Conservation (phyloP, 1,140 invertebrate genomes). For the Bombyx mandarina region DNA sequence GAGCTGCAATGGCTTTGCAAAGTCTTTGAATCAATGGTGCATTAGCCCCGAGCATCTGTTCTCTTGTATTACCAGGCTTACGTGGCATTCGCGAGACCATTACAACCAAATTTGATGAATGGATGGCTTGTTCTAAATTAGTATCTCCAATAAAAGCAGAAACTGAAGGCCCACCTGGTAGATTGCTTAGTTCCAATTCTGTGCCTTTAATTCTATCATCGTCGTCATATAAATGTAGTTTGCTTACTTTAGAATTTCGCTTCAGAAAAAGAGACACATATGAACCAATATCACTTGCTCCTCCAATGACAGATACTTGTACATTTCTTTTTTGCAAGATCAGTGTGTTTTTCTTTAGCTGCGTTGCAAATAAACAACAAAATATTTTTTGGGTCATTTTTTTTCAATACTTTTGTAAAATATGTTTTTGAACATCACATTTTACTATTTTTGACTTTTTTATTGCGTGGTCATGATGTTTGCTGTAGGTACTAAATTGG, state of each 20-base stretch:
- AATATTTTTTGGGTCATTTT: no score
- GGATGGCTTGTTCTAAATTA: conserved; percentile 21
- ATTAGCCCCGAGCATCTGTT: conserved; percentile 34
- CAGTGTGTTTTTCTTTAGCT: no score
- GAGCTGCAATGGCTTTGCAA: conserved; percentile 23
- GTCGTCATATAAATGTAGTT: conserved; percentile 34
- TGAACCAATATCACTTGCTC: conserved; percentile 31
- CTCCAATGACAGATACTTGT: conserved; percentile 35
- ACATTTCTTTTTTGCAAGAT: conserved; percentile 14
- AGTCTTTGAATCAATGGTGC: conserved; percentile 29
- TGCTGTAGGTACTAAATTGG: no score
- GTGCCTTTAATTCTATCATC: conserved; percentile 24
- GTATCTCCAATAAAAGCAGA: conserved; percentile 16
- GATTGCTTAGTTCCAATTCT: conserved; percentile 23
- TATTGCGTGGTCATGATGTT: no score
- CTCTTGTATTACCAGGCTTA: conserved; percentile 20
- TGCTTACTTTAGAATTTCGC: conserved; percentile 25
- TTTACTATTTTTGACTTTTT: no score
- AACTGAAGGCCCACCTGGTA: conserved; percentile 28
- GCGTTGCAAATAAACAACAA: no score
- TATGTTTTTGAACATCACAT: no score
- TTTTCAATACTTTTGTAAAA: no score
- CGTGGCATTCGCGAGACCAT: conserved; percentile 27
- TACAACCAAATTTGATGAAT: conserved; percentile 27
- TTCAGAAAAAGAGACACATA: conserved; percentile 35